These are phyloP conservation scores for Carapus acus DNA, from an alignment of 2,797 vertebrate species.

Conservation along the genomic window DNA sequence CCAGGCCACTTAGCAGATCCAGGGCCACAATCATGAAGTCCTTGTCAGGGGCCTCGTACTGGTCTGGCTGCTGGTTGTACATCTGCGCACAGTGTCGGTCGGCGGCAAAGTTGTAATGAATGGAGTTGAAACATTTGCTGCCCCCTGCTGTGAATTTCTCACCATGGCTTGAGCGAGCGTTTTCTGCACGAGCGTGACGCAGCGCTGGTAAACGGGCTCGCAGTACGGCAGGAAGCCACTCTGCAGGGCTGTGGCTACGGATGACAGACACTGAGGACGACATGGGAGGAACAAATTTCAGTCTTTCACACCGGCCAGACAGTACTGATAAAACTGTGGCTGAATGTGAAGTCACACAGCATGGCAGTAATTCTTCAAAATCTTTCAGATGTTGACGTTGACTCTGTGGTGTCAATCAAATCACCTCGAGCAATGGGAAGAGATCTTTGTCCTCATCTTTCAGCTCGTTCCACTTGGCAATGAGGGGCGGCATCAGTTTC, in stretches of 20 bases:
- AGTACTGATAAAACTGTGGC: too few species aligned
- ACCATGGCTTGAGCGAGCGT: slow-evolving; percentile 95
- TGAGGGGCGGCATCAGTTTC: slow-evolving; percentile 93
- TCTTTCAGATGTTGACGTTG: too few species aligned
- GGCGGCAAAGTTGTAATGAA: too few species aligned
- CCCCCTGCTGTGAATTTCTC: slow-evolving; percentile 27
- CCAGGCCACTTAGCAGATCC: slow-evolving; percentile 89
- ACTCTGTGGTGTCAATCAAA: too few species aligned
- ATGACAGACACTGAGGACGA: slow-evolving; percentile 81
- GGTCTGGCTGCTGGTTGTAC: slow-evolving; percentile 92
- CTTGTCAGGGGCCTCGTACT: slow-evolving; percentile 93
- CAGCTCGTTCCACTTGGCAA: slow-evolving; percentile 95
- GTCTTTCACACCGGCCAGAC: too few species aligned
- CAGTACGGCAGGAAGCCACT: slow-evolving; percentile 94
- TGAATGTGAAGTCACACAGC: too few species aligned
- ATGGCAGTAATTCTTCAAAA: too few species aligned
- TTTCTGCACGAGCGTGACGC: slow-evolving; percentile 92
- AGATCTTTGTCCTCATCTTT: slow-evolving; percentile 96
- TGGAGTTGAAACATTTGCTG: too few species aligned
- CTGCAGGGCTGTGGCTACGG: slow-evolving; percentile 90
- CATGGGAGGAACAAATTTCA: background rate
- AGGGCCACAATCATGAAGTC: slow-evolving; percentile 97
- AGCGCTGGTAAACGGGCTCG: slow-evolving; percentile 94
- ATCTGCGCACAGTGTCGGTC: slow-evolving; percentile 76
- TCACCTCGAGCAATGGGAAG: slow-evolving; percentile 88